Conservation (phyloP, 2,888 invertebrate genomes). For the Rotaria magnacalcarata region DNA sequence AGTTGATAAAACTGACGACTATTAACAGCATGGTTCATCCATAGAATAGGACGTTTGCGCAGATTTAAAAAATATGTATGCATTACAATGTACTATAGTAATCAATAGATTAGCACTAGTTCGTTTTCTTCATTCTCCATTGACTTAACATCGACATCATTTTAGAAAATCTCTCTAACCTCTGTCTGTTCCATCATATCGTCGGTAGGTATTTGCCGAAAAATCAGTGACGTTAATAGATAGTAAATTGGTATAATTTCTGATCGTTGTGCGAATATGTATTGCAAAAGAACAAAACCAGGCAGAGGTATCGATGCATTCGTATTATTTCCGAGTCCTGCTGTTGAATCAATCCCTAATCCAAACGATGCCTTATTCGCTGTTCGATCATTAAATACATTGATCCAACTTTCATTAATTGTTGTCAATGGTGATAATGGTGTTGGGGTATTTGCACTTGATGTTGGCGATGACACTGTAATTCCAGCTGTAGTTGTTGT, state of each 20-base stretch:
- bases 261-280: background rate
- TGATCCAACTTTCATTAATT: background rate
- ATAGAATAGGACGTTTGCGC: no score
- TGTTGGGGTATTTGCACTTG: background rate
- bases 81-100: no score
- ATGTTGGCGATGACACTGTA: background rate
- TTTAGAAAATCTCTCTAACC: background rate
- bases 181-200: slow-evolving; percentile 5
- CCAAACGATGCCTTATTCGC: background rate
- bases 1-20: no score
- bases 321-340: background rate
- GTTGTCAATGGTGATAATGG: slow-evolving; percentile 47
- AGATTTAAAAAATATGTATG: no score
- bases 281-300: slow-evolving; percentile 28
- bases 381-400: background rate
- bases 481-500: no score
- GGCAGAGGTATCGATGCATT: background rate
- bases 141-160: no score
- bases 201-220: slow-evolving; percentile 4
- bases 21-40: no score
- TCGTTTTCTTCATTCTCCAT: no score
- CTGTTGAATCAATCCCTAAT: background rate
- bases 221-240: slow-evolving; percentile 14
- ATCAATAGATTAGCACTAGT: no score
- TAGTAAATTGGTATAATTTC: slow-evolving; percentile 27